Conservation (phyloP, 2,888 invertebrate genomes). For the Bombyx huttoni region DNA sequence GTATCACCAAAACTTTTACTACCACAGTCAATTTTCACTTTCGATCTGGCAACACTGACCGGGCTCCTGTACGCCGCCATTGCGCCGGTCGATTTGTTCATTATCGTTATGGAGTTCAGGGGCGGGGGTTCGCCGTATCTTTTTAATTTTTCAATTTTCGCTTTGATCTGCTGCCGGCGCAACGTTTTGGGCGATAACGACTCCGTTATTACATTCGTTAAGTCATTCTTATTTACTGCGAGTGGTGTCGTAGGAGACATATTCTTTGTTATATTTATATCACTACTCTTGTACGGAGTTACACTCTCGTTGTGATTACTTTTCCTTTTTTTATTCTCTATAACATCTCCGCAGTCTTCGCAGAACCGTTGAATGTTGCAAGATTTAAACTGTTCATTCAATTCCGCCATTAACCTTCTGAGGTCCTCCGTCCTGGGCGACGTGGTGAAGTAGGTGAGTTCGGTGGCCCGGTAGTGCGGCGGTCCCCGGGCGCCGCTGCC, state of each 20-base stretch:
- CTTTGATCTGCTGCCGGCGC: conserved; percentile 38
- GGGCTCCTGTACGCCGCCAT: conserved; percentile 51
- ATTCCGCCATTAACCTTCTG: conserved; percentile 47
- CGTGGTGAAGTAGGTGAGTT: conserved; percentile 73
- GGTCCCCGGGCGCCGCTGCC: conserved; percentile 64
- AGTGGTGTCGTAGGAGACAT: conserved; percentile 42
- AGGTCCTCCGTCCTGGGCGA: conserved; percentile 71
- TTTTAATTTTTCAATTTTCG: conserved; percentile 62
- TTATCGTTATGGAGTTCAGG: conserved; percentile 57
- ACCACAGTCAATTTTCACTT: conserved; percentile 14
- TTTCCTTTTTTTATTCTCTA: conserved; percentile 21
- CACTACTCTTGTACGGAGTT: conserved; percentile 44
- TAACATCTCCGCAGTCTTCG: conserved; percentile 36
- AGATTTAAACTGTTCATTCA: conserved; percentile 35
- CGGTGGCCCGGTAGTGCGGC: conserved; percentile 74
- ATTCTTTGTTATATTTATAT: conserved; percentile 35
- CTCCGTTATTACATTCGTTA: conserved; percentile 41
- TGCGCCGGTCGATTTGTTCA: conserved; percentile 42
- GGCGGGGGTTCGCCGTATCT: conserved; percentile 71
- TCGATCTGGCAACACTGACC: conserved; percentile 20
- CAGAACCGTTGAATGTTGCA: conserved; percentile 29
- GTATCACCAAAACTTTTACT: conserved; percentile 9
- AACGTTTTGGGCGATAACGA: conserved; percentile 33
- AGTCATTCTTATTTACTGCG: conserved; percentile 10
- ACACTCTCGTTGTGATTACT: conserved; percentile 24